Evolutionary conservation across 1,140 invertebrate species (phyloP).

Genomic region (Colletes gigas): DNA sequence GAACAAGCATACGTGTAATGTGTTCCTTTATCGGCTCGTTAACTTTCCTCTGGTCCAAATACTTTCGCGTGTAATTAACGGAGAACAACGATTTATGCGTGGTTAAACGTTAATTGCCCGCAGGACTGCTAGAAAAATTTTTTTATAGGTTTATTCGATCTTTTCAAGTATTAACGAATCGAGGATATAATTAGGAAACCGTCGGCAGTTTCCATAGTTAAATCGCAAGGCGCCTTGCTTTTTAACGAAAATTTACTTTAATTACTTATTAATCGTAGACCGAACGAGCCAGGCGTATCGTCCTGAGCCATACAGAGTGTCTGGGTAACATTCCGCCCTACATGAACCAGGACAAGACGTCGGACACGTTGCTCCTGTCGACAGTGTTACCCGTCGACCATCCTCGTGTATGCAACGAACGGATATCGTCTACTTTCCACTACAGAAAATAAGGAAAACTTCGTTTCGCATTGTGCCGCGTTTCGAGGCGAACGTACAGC

Average conservation of each 20-base stretch:
- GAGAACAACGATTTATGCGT: too few species aligned
- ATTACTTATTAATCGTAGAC: constrained; percentile 30
- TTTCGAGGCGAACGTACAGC: too few species aligned
- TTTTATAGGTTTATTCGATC: neutral
- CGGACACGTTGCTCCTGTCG: constrained; percentile 54
- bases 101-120: neutral
- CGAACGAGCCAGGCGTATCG: constrained; percentile 64
- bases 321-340: constrained; percentile 67
- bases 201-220: too few species aligned
- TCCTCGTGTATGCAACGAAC: neutral
- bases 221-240: neutral
- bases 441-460: neutral
- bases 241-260: neutral
- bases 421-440: neutral
- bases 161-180: too few species aligned
- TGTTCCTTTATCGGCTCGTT: neutral
- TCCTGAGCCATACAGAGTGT: constrained; percentile 69
- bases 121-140: neutral
- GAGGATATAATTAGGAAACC: too few species aligned
- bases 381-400: neutral
- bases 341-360: constrained; percentile 71
- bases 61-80: neutral
- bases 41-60: neutral
- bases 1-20: constrained; percentile 33
- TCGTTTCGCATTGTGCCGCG: too few species aligned